phyloP scores from a whole-genome alignment of 2,797 vertebrate species.

The Oreortyx pictus region DNA sequence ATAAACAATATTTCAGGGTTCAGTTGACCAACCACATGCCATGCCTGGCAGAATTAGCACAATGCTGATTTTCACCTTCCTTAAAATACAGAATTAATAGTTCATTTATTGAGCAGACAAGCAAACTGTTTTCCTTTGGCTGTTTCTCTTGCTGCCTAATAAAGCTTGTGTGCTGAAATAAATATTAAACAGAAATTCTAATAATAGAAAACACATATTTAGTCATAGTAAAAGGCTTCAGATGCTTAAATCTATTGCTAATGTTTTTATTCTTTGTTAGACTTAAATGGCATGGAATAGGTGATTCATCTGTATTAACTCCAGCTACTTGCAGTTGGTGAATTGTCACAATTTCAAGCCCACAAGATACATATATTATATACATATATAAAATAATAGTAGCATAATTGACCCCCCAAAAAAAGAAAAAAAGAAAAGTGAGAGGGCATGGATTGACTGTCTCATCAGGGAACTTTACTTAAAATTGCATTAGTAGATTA shows the following conservation, averaged over 20 bases:
- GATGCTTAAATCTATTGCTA: constrained; percentile 64
- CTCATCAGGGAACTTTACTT: background rate
- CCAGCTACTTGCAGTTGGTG: background rate
- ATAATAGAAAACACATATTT: constrained; percentile 54
- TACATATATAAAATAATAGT: background rate
- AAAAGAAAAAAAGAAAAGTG: too few species aligned
- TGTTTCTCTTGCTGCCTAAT: constrained; percentile 1
- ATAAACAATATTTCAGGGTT: background rate
- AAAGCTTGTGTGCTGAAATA: constrained; percentile 33
- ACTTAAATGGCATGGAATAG: background rate
- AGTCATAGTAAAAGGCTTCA: constrained; percentile 55
- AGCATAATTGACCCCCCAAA: too few species aligned
- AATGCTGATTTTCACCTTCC: background rate
- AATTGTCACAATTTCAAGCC: background rate
- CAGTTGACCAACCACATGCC: background rate
- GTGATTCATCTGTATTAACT: background rate
- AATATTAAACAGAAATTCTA: constrained; percentile 37
- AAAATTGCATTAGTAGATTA: background rate
- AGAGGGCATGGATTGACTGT: too few species aligned
- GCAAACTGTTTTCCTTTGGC: constrained; percentile 22
- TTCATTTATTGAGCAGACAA: constrained; percentile 44
- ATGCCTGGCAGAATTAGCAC: background rate
- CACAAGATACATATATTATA: background rate
- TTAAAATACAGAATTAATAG: constrained; percentile 9
- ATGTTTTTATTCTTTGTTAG: constrained; percentile 53